Evolutionary conservation across 2,888 invertebrate species (phyloP), one percentile per base, ranked within the genome.

Genomic region (Tiphia femorata): DNA sequence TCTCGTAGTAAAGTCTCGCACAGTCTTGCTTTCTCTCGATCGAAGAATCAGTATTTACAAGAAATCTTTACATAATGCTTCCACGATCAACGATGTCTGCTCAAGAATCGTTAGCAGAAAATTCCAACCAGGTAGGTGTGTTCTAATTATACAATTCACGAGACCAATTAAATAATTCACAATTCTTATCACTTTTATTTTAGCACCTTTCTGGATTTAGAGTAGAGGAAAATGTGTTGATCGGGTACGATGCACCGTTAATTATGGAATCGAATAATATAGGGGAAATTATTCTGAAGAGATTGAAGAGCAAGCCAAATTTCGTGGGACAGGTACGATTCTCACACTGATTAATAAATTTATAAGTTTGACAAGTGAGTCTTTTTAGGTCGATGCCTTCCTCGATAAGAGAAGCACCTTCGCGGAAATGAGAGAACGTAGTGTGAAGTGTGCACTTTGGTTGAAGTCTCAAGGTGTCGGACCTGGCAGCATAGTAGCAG

Each of bases 371-470:
- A 14, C 33, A 33, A 14, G 12, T 33, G 33, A 4, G n/a, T 14
- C 14, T 33, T 38, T 8, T 2, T 48, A 78, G 79, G 49, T 75
- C 5, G 75, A 77, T 17, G 67, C 51, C 0, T 33, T 56, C 17
- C 74, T 72, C 1, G 72, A 50, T 16, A 25, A 57, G 25, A 29
- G 56, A 25, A 66, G 67, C 3, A 73, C 70, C 0, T 76, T 62
- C 16, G 41, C 16, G 0, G 49, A 72, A 23, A 76, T 79, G 70
- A 52, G 25, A 48, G 70, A 73, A 3, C 49, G 55, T 6, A 72
- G 53, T 21, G 53, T 75, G 2, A 73, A 73, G 19, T 79, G 78
- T 35, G 75, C 77, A 0, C 38, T 75, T 25, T 79, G 78, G 77
- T 19, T 78, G 49, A 65, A 49, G 25, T 54, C 72, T 23, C 54